A percentile compares a stretch with the other conserved stretches of the same genome.
phyloP scores from a whole-genome alignment of 1,140 invertebrate genomes.

The Homarus americanus region DNA sequence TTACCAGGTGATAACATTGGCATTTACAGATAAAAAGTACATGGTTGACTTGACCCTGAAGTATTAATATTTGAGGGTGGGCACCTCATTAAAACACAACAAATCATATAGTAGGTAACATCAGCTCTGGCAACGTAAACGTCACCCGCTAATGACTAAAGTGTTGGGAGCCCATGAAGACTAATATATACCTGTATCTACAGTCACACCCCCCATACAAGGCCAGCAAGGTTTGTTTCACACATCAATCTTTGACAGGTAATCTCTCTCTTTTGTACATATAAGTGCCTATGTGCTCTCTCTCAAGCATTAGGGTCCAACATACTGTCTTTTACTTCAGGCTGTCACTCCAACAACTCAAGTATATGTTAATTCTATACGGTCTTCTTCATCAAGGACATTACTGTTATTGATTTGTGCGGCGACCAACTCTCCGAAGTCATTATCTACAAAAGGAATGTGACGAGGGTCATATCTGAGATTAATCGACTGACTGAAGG shows the following conservation, averaged over 20 bases:
- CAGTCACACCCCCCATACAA: background rate
- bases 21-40: background rate
- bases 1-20: constrained; percentile 2
- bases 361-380: background rate
- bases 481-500: background rate
- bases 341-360: background rate
- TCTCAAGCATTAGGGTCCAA: background rate
- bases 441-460: constrained; percentile 60
- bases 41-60: background rate
- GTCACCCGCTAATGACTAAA: background rate
- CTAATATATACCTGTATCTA: background rate
- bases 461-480: constrained; percentile 26
- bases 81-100: background rate
- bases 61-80: background rate
- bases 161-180: background rate
- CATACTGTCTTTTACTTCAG: constrained; percentile 2
- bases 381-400: background rate
- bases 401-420: constrained; percentile 30
- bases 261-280: constrained; percentile 23
- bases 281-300: background rate
- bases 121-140: background rate
- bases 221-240: background rate
- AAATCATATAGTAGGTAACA: constrained; percentile 9
- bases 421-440: constrained; percentile 23
- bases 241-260: background rate